phyloP scores from a whole-genome alignment of 2,888 invertebrate species.

The Epinotia bilunana region DNA sequence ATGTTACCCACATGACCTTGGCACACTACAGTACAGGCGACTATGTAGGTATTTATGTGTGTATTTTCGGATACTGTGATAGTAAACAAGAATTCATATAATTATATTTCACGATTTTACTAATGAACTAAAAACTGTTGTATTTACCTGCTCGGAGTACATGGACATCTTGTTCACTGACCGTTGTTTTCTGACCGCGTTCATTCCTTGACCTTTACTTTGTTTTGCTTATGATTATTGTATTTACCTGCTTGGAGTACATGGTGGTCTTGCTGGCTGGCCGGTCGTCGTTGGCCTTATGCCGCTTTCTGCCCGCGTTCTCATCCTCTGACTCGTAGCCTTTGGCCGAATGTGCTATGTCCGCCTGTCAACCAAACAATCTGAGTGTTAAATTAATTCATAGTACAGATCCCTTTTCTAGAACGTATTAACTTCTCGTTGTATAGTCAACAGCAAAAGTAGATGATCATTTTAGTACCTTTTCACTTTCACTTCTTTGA shows the following conservation, averaged over 20 bases:
- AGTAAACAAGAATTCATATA: too few relatives aligned
- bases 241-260: constrained; percentile 89
- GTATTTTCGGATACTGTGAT: too few relatives aligned
- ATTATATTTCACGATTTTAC: too few relatives aligned
- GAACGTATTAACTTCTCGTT: too few relatives aligned
- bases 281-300: constrained; percentile 84
- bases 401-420: too few relatives aligned
- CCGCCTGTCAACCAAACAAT: constrained; percentile 79
- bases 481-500: too few relatives aligned
- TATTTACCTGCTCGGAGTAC: constrained; percentile 89
- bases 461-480: too few relatives aligned
- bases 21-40: too few relatives aligned
- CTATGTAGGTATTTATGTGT: too few relatives aligned
- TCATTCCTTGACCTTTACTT: constrained; percentile 92
- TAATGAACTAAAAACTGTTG: not conserved
- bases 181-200: constrained; percentile 87
- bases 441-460: too few relatives aligned
- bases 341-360: constrained; percentile 88
- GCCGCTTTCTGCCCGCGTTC: constrained; percentile 88
- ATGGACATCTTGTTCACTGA: constrained; percentile 84
- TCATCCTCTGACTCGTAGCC: constrained; percentile 93
- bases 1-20: too few relatives aligned
- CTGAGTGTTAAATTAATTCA: not conserved
- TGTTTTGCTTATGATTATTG: not conserved
- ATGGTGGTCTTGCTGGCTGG: constrained; percentile 84